phyloP scores from a whole-genome alignment of 2,797 vertebrate genomes.

The Neosilurus mollespiculum region DNA sequence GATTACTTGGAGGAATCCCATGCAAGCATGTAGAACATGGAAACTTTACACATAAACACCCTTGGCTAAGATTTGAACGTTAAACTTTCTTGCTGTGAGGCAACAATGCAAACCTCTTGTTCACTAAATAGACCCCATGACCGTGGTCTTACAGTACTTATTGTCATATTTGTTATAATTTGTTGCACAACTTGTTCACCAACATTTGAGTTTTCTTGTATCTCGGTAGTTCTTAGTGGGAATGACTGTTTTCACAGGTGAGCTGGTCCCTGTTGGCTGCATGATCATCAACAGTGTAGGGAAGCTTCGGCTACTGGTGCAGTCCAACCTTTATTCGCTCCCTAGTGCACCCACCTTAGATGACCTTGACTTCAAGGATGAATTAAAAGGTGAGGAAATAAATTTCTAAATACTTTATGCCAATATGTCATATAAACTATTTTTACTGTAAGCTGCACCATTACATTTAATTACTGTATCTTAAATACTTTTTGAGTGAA shows the following conservation, averaged over 20 bases:
- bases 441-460: neutral
- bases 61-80: too few species aligned
- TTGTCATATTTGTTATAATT: too few species aligned
- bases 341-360: constrained; percentile 86
- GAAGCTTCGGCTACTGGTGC: constrained; percentile 79
- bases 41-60: too few species aligned
- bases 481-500: constrained; percentile 44
- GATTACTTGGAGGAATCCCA: neutral
- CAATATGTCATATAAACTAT: neutral
- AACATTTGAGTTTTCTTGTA: too few species aligned
- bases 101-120: too few species aligned
- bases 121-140: too few species aligned
- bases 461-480: neutral
- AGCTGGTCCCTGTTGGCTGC: constrained; percentile 84
- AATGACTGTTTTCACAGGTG: constrained; percentile 72
- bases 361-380: constrained; percentile 86
- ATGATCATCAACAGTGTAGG: constrained; percentile 88
- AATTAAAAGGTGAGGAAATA: constrained; percentile 67
- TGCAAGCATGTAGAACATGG: neutral
- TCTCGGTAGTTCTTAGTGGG: neutral
- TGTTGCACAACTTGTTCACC: too few species aligned
- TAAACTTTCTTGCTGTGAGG: too few species aligned
- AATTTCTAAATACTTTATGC: constrained; percentile 48
- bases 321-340: constrained; percentile 81
- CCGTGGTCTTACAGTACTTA: too few species aligned